Percentiles rank a stretch among this genome's conserved stretches.
phyloP scores from a whole-genome alignment of 2,888 invertebrate species.

The Pristionchus entomophagus region DNA sequence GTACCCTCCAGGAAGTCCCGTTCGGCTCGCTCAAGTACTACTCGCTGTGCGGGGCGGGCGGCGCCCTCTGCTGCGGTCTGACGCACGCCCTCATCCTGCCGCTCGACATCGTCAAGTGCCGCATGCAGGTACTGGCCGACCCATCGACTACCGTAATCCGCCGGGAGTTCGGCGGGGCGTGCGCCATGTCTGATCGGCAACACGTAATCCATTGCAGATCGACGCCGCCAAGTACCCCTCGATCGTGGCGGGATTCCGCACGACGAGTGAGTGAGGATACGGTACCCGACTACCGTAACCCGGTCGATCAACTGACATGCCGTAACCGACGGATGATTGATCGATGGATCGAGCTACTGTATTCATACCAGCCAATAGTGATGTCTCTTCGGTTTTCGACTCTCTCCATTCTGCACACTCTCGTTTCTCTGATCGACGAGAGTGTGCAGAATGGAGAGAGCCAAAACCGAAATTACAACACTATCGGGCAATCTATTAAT shows the following conservation, averaged over 20 bases:
- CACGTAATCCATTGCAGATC: slow-evolving; percentile 91
- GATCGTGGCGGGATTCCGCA: background rate
- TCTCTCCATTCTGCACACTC: too few relatives aligned
- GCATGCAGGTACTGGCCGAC: slow-evolving; percentile 85
- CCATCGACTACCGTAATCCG: slow-evolving; percentile 26
- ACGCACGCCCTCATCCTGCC: slow-evolving; percentile 91
- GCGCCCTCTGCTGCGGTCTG: slow-evolving; percentile 85
- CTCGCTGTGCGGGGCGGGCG: slow-evolving; percentile 91
- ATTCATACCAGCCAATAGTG: too few relatives aligned
- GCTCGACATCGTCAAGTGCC: slow-evolving; percentile 93
- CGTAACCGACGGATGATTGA: too few relatives aligned
- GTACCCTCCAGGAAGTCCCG: slow-evolving; percentile 42
- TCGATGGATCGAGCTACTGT: too few relatives aligned
- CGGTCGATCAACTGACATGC: too few relatives aligned
- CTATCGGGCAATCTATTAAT: too few relatives aligned
- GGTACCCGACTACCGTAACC: too few relatives aligned
- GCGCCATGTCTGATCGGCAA: slow-evolving; percentile 80
- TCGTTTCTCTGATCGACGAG: too few relatives aligned
- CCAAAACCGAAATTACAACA: too few relatives aligned
- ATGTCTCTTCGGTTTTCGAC: too few relatives aligned
- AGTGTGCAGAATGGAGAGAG: too few relatives aligned
- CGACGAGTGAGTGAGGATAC: slow-evolving; percentile 1
- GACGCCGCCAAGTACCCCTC: slow-evolving; percentile 87
- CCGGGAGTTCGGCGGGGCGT: background rate
- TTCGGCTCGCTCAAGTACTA: slow-evolving; percentile 89